Evolutionary conservation across 2,797 vertebrate species (phyloP).

Genomic region (Pelobates cultripes): DNA sequence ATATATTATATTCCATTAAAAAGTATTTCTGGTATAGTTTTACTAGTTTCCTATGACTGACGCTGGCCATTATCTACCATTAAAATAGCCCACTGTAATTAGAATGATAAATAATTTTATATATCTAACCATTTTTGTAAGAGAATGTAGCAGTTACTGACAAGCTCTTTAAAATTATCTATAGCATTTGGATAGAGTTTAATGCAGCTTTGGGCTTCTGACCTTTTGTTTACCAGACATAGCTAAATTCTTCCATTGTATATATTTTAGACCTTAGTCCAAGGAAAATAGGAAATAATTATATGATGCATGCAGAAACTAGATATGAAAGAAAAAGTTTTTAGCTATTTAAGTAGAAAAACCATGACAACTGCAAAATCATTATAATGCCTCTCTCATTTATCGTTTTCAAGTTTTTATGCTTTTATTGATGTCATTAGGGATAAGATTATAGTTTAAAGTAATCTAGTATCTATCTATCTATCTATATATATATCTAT

Average conservation of each 20-base stretch:
- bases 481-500: no score
- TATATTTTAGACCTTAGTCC: conserved; percentile 6
- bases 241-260: conserved; percentile 16
- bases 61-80: not conserved
- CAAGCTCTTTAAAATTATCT: conserved; percentile 8
- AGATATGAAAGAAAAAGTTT: not conserved
- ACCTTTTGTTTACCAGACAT: conserved; percentile 3
- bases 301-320: not conserved
- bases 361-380: not conserved
- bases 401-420: no score
- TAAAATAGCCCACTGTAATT: not conserved
- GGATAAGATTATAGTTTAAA: no score
- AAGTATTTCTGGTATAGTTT: no score
- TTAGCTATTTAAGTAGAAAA: not conserved
- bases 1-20: no score
- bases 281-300: conserved; percentile 18
- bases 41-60: no score
- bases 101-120: not conserved
- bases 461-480: no score
- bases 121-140: not conserved
- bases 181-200: conserved; percentile 3
- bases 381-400: no score
- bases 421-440: no score
- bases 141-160: not conserved
- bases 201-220: not conserved